Evolutionary conservation across 2,888 invertebrate species (phyloP).

Genomic region (Perithous albicinctus): DNA sequence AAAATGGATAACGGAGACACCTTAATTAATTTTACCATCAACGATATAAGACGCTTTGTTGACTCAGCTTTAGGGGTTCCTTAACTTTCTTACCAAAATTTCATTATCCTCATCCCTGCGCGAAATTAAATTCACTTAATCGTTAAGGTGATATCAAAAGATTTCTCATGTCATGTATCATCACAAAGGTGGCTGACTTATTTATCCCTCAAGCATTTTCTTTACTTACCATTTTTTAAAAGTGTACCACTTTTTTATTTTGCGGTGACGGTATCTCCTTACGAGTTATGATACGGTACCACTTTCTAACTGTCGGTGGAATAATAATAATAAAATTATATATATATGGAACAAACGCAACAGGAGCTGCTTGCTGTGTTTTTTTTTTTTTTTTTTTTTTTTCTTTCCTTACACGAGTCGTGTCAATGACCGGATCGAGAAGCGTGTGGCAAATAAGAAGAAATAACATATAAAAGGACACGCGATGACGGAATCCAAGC

Average conservation of each 20-base stretch:
- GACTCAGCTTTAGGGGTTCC: neutral
- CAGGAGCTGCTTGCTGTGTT: neutral
- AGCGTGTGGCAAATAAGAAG: slow-evolving; percentile 18
- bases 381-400: no score
- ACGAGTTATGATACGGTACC: neutral
- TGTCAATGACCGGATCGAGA: slow-evolving; percentile 54
- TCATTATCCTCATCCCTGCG: neutral
- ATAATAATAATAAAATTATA: neutral
- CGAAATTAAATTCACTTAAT: neutral
- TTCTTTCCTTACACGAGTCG: slow-evolving; percentile 8
- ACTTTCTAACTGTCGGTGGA: neutral
- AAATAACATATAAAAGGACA: slow-evolving; percentile 46
- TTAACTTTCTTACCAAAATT: neutral
- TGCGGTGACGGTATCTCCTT: neutral
- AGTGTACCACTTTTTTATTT: neutral
- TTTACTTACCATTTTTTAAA: neutral
- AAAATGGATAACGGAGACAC: neutral
- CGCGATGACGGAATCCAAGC: slow-evolving; percentile 57
- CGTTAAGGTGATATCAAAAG: neutral
- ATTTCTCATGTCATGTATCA: no score
- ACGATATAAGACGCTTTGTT: neutral
- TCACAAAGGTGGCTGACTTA: no score
- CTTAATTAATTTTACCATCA: slow-evolving; percentile 26
- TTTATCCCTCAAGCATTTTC: neutral
- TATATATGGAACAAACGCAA: slow-evolving; percentile 11